Base-by-base conservation (phyloP, 2,888 invertebrate genomes). In the Philereme vetulata region DNA sequence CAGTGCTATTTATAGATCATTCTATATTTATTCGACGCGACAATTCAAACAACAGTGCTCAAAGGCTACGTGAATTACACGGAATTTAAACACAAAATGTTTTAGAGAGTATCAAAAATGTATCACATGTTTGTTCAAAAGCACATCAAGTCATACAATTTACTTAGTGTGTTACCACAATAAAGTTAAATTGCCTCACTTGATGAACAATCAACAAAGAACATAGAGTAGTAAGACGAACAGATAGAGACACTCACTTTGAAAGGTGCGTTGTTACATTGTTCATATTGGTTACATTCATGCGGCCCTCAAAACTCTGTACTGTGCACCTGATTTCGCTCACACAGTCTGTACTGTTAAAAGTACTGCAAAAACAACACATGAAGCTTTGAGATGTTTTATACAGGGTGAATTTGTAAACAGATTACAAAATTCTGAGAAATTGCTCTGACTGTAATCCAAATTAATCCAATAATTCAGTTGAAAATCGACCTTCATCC, bases 341-440 rank as follows among this genome's bases (percentile, higher is more conserved):
- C 85, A 91, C 84, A 90, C 82, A 84, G 81, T 91, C 91, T 86
- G 90, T 88, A 89, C 90, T 90, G 85, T 91, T 89, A 90, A 90
- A 91, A 88, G 86, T 86, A 90, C 91, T 92, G 92, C 87, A 90
- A 88, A 86, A 86, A 91, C 87, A 89, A 89, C 84, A 70, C 67
- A 67, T 49, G 51, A 70, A 66, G 69, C 69, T 63, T 62, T 66
- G 58, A 72, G 55, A 64, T 51, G 45, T 21, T 21, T 21, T 21
- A 21, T 21, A 21, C 21, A 21, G 21, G 21, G 21, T 21, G 21
- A 2, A 21, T 21, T 21, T 21, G 21, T 21, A 21, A 21, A 21
- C 21, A 21, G 21, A 1, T 2, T 21, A 21, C 21, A 21, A 21
- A n/a, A 21, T 21, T 21, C 21, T 2, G 21, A 21, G 21, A 21